Conservation (phyloP, 2,797 vertebrate genomes). For the Paratrypauchen microcephalus region DNA sequence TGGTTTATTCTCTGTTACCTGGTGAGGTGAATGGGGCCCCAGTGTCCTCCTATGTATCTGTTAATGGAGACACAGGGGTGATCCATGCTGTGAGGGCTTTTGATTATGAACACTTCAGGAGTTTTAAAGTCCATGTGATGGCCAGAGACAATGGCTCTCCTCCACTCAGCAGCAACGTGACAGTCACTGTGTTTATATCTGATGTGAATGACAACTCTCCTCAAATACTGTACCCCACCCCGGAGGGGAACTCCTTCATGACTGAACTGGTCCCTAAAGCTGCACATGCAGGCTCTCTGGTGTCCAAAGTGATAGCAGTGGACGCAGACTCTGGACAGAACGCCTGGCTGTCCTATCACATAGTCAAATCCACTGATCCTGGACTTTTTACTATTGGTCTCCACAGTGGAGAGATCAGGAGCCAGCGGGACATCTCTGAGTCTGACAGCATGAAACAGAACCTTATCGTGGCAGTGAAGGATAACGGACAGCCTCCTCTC, state of each 20-base stretch:
- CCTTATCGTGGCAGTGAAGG: conserved; percentile 19
- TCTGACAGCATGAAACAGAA: conserved; percentile 70
- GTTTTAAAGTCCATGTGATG: conserved; percentile 51
- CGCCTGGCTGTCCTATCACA: conserved; percentile 76
- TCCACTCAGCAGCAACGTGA: conserved; percentile 66
- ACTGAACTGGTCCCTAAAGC: conserved; percentile 59
- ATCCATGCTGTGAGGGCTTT: conserved; percentile 56
- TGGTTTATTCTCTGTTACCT: conserved; percentile 55
- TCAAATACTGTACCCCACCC: conserved; percentile 57
- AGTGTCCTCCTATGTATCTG: conserved; percentile 42
- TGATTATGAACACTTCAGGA: conserved; percentile 54
- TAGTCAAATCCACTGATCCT: conserved; percentile 71
- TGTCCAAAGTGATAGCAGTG: conserved; percentile 73
- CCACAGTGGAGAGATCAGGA: conserved; percentile 68
- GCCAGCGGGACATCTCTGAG: conserved; percentile 42
- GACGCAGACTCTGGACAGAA: conserved; percentile 71
- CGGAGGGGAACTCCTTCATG: conserved; percentile 56
- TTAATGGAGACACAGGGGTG: conserved; percentile 59
- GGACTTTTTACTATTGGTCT: conserved; percentile 65
- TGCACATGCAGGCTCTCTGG: conserved; percentile 61
- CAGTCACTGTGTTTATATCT: conserved; percentile 52
- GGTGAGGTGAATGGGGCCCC: conserved; percentile 33
- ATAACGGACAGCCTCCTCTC: conserved; percentile 14
- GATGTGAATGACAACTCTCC: conserved; percentile 78
- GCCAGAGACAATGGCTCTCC: conserved; percentile 67